Evolutionary conservation across 2,888 invertebrate species (phyloP), one percentile per base, ranked within the genome.

Genomic region (Tridacna gigas): DNA sequence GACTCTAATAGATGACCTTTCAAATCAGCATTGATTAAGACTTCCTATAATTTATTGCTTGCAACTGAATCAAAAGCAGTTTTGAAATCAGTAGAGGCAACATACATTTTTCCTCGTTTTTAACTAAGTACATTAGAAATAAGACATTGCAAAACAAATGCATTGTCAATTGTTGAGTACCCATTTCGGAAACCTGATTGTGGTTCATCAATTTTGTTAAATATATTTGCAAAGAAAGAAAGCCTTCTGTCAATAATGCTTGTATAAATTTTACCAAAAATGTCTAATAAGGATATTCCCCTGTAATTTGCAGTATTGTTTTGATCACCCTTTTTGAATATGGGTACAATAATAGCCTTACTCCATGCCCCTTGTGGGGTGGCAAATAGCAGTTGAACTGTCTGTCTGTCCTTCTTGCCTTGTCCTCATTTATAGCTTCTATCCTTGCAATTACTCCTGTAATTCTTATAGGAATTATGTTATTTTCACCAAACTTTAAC

Each of bases 141-240:
- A 7, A 76, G 4, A 47, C 28, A 37, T 13, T 66, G 25, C 20
- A 76, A 22, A 15, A 76, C 60, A 76, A 76, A 76, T 15, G 60
- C 65, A 47, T 45, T 66, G 66, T 76, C 76, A 45, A 48, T 47
- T 2, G 66, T 76, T 9, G 76, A 76, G 26, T 76, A 76, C 18
- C 76, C 76, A 4, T 45, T 28, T 25, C 76, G 18, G n/a, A 76
- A 76, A 45, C 66, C 65, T 20, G 66, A 37, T 65, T 76, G 66
- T 11, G 65, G 4, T 51, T 63, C 63, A 18, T 12, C 9, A 11
- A n/a, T 63, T 11, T 12, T 67, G 15, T 67, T 26, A 67, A 15
- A 67, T 26, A 28, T 20, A 26, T 63, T 22, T 12, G n/a, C 18
- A 63, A 15, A 12, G n/a, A 63, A 63, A 18, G 63, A 15, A 15